These are phyloP conservation scores for Pyrgus malvae DNA, from an alignment of 2,888 invertebrate genomes.

Conservation along the genomic window DNA sequence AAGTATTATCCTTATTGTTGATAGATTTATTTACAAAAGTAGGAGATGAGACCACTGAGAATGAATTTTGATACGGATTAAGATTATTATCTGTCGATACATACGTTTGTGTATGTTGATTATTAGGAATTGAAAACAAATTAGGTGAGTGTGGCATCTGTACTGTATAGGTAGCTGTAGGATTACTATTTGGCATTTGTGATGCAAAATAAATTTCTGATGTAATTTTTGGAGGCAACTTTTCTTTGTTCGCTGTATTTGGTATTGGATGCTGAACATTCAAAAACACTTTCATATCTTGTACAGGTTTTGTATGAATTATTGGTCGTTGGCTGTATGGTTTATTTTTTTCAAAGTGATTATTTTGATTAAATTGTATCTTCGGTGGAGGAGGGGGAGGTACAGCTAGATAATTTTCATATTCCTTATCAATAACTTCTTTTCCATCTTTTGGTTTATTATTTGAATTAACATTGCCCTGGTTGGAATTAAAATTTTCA, in stretches of 20 bases:
- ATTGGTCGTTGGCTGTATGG: slow-evolving; percentile 63
- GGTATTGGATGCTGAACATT: slow-evolving; percentile 72
- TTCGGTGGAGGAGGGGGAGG: slow-evolving; percentile 75
- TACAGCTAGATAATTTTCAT: slow-evolving; percentile 74
- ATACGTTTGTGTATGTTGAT: neutral
- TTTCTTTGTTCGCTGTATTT: slow-evolving; percentile 46
- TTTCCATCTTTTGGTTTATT: slow-evolving; percentile 55
- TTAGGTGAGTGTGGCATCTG: slow-evolving; percentile 56
- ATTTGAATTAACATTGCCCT: slow-evolving; percentile 39
- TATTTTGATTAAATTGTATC: slow-evolving; percentile 56
- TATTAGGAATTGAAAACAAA: slow-evolving; percentile 42
- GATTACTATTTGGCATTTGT: slow-evolving; percentile 61
- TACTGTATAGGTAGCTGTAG: slow-evolving; percentile 67
- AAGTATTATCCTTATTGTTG: slow-evolving; percentile 53
- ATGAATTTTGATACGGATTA: slow-evolving; percentile 39
- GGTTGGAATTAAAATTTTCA: slow-evolving; percentile 50
- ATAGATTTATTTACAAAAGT: slow-evolving; percentile 53
- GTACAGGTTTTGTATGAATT: slow-evolving; percentile 68
- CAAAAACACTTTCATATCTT: slow-evolving; percentile 74
- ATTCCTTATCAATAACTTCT: slow-evolving; percentile 70
- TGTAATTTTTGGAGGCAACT: slow-evolving; percentile 69
- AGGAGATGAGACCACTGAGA: slow-evolving; percentile 44
- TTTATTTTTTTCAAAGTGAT: slow-evolving; percentile 56
- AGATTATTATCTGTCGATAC: neutral
- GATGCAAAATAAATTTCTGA: slow-evolving; percentile 77